Evolutionary conservation across 2,888 invertebrate genomes (phyloP), one percentile per base, ranked within the genome.

Genomic region (Oligia fasciuncula): DNA sequence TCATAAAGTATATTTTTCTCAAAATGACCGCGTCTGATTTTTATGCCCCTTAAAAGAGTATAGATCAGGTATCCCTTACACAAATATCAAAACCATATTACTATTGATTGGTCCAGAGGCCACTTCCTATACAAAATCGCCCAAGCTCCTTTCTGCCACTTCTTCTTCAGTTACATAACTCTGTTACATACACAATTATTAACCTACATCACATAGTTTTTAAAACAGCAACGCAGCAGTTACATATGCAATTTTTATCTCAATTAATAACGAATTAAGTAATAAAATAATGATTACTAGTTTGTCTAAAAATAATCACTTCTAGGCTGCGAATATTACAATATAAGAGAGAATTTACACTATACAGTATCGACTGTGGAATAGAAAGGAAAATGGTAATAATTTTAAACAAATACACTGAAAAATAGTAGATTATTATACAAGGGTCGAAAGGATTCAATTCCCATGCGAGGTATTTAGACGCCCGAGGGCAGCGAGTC

Each of bases 221-320:
- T 23, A 68, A 79, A 69, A 73, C 70, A 74, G 43, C 29, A 51
- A 62, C 43, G 29, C 46, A 65, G 11, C 23, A 17, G 1, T 40
- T 35, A 17, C 62, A 71, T 70, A 9, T 3, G 57, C 9, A 57
- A 57, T 57, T 2, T 57, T 57, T 23, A 23, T 57, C 23, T 57
- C 23, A 23, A 57, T 57, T 46, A 23, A 51, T 43, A 40, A 51
- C 13, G 19, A 35, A 46, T 51, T 40, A n/a, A 40, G 19, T 70
- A 54, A 19, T 54, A 54, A 54, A 54, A 54, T 54, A 54, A 54
- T 54, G 19, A 54, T 6, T 19, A 54, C n/a, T n/a, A n/a, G n/a
- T n/a, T n/a, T 17, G 5, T 54, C 82, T 82, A 81, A 81, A 82
- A 73, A 81, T 82, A 82, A 67, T 62, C 14, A 23, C 6, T 60